Percentiles rank a stretch among this genome's conserved stretches.
These are phyloP conservation scores for Ivindomyrus marchei DNA, from an alignment of 2,113 vertebrate species.

Conservation along the genomic window DNA sequence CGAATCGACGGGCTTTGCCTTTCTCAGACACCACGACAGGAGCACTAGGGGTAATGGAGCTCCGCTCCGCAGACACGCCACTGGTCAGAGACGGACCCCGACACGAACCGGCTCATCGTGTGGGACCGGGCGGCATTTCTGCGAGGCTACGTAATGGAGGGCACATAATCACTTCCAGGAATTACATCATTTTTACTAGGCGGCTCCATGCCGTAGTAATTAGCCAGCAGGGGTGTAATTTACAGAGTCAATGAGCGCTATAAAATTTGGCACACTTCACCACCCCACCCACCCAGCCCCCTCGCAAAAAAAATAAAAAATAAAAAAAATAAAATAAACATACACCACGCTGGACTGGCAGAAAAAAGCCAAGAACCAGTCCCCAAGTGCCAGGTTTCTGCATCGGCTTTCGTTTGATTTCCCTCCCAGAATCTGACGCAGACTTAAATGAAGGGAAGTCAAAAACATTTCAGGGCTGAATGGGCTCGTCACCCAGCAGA, in stretches of 20 bases:
- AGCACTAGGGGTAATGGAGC: background rate
- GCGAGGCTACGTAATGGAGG: background rate
- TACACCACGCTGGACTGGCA: background rate
- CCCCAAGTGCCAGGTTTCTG: background rate
- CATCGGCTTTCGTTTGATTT: background rate
- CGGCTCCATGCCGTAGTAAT: constrained; percentile 26
- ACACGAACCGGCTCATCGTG: background rate
- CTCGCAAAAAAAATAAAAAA: constrained; percentile 12
- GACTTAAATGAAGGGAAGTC: background rate
- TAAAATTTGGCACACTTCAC: constrained; percentile 7
- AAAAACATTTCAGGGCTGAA: background rate
- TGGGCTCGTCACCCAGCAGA: background rate
- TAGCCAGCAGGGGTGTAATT: constrained; percentile 29
- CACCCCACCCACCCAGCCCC: background rate
- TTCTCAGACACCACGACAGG: background rate
- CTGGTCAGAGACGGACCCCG: background rate
- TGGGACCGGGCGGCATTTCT: background rate
- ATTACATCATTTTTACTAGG: constrained; percentile 17
- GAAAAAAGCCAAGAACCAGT: background rate
- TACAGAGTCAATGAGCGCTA: constrained; percentile 27
- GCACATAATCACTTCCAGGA: constrained; percentile 9
- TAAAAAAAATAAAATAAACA: background rate
- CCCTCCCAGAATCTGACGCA: background rate
- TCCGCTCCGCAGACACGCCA: background rate
- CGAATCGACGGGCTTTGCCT: background rate